These are phyloP conservation scores for Diachrysia chrysitis DNA, from an alignment of 2,888 invertebrate genomes.

Conservation along the genomic window DNA sequence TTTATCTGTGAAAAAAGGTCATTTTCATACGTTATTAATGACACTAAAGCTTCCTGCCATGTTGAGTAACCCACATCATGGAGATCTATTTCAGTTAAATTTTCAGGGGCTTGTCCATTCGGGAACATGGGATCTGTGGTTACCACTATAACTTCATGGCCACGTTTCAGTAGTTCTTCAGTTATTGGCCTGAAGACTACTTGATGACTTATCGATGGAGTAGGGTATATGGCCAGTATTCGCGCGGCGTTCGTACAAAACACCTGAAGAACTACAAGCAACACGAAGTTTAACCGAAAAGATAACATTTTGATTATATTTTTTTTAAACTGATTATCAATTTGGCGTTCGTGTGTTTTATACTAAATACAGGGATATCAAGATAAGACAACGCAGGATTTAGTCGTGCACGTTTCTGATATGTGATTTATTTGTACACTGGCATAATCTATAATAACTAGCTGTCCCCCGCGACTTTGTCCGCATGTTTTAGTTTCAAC, in stretches of 20 bases:
- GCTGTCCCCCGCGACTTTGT: no score
- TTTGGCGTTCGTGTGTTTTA: background rate
- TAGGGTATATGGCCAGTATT: constrained; percentile 26
- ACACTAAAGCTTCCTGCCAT: constrained; percentile 30
- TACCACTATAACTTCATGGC: constrained; percentile 77
- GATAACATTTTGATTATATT: no score
- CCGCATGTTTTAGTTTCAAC: no score
- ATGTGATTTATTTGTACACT: no score
- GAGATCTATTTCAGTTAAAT: constrained; percentile 75
- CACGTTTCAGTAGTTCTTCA: constrained; percentile 54
- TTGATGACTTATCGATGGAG: constrained; percentile 32
- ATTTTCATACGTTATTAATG: constrained; percentile 29
- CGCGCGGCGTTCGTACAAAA: constrained; percentile 14
- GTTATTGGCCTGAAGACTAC: constrained; percentile 34
- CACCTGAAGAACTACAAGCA: background rate
- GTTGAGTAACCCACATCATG: constrained; percentile 64
- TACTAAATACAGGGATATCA: background rate
- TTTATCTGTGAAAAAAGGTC: constrained; percentile 44
- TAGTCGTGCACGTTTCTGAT: no score
- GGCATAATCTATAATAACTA: no score
- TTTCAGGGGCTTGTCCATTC: constrained; percentile 60
- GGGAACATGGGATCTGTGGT: constrained; percentile 74
- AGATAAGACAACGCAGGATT: background rate
- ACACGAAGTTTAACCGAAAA: background rate
- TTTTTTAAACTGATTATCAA: no score